Evolutionary conservation across 1,140 invertebrate genomes (phyloP), one percentile per base, ranked within the genome.

Genomic region (Colletes latitarsis): DNA sequence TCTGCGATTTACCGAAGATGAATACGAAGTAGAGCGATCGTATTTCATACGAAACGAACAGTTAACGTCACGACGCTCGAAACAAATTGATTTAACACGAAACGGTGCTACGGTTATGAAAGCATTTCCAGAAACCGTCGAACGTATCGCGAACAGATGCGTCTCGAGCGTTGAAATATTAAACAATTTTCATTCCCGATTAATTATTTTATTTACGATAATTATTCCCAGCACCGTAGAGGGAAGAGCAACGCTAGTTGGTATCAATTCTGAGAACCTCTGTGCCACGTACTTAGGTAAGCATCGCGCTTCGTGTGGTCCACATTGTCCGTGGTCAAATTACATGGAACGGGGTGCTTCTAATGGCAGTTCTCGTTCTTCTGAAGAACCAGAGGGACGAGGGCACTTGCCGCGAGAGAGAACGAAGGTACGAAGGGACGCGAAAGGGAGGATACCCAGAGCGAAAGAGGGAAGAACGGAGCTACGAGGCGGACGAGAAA

Each of bases 271-370:
- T 88, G 88, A 89, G 88, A 89, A 89, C 86, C 88, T 81, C 88
- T 88, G 74, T 62, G 53, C 60, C 63, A 60, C 77, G 64, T 89
- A 30, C 30, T 30, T 30, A 88, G 83, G 86, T 76, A 88, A 91
- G 88, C 88, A 86, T 88, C 84, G 87, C 88, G 85, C 88, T 89
- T 91, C 73, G 88, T 92, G 91, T 92, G 91, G 91, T 91, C 91
- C 90, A 91, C 89, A 91, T 91, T 92, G 89, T 91, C 82, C 86
- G 89, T 83, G 88, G 86, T 89, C 88, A 92, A 92, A 92, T 92
- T 91, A 92, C 90, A 91, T 88, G 90, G 89, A 92, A 90, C 89
- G 89, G 86, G 87, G 89, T 91, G 89, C 88, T 91, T 91, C 89
- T 92, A 92, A 92, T 92, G 84, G 87, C 89, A 86, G 88, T 88